A percentile compares a stretch with the other conserved stretches of the same genome.
Evolutionary conservation across 2,888 invertebrate species (phyloP).

Genomic region (Alcis repandata): DNA sequence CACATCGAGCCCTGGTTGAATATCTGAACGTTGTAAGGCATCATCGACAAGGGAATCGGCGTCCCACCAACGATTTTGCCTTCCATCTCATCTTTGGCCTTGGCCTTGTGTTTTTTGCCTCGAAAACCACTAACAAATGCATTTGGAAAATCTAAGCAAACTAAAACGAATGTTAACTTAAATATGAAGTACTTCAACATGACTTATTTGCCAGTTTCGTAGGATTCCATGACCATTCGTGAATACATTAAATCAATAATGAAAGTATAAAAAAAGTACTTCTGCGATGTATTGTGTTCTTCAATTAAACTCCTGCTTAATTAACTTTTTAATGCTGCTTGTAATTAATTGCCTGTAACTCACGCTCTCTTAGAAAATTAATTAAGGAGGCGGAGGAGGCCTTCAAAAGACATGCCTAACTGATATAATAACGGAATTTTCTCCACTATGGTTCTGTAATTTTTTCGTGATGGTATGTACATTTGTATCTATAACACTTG

Average conservation of each 20-base stretch:
- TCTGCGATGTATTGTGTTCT: constrained; percentile 9
- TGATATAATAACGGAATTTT: constrained; percentile 1
- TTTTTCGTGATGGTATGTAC: too few relatives aligned
- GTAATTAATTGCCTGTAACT: constrained; percentile 34
- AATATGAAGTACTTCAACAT: constrained; percentile 12
- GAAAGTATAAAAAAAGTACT: not conserved
- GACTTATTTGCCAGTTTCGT: not conserved
- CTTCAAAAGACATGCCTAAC: not conserved
- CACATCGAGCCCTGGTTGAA: constrained; percentile 68
- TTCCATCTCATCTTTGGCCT: constrained; percentile 22
- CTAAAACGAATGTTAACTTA: constrained; percentile 4
- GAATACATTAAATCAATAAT: constrained; percentile 8
- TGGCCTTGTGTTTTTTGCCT: not conserved
- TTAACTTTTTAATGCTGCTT: constrained; percentile 52
- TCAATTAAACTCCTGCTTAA: constrained; percentile 43
- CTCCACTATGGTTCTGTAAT: not conserved
- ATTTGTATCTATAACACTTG: too few relatives aligned
- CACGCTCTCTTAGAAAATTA: constrained; percentile 16
- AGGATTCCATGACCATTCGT: not conserved
- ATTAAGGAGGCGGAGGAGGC: constrained; percentile 1
- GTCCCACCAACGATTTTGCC: constrained; percentile 66
- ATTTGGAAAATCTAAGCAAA: constrained; percentile 13
- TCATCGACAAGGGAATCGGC: constrained; percentile 54
- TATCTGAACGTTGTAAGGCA: constrained; percentile 66
- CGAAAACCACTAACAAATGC: not conserved